A percentile compares a stretch with the other conserved stretches of the same genome.
Evolutionary conservation across 2,888 invertebrate genomes (phyloP).

Genomic region (Embidobia sp.): DNA sequence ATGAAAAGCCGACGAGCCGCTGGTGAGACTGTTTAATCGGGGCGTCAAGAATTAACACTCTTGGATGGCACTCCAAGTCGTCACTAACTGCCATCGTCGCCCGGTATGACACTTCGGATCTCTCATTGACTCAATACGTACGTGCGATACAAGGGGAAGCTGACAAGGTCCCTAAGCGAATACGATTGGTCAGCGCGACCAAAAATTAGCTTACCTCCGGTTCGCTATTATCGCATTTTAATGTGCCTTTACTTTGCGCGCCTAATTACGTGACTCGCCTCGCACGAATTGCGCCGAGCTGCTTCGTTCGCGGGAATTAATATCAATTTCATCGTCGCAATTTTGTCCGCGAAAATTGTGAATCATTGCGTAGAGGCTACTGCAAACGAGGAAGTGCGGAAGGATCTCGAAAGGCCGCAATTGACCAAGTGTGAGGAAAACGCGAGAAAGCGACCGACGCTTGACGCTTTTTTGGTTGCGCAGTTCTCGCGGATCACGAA

Average conservation of each 20-base stretch:
- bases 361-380: too few species aligned
- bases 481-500: too few species aligned
- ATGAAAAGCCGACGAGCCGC: conserved; percentile 25
- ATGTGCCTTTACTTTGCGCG: conserved; percentile 30
- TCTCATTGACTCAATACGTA: conserved; percentile 62
- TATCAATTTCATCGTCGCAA: too few species aligned
- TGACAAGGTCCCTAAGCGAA: conserved; percentile 63
- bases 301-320: too few species aligned
- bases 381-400: too few species aligned
- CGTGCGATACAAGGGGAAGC: conserved; percentile 63
- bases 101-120: conserved; percentile 63
- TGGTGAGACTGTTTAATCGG: conserved; percentile 55
- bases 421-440: too few species aligned
- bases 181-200: conserved; percentile 62
- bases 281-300: too few species aligned
- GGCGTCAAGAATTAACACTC: conserved; percentile 62
- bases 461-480: too few species aligned
- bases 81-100: conserved; percentile 62
- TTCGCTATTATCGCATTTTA: conserved; percentile 55
- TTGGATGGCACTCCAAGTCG: conserved; percentile 62
- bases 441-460: too few species aligned
- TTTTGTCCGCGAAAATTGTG: too few species aligned
- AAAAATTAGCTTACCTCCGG: conserved; percentile 64
- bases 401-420: too few species aligned
- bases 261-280: conserved; percentile 24